A percentile compares a stretch with the other conserved stretches of the same genome.
Conservation (phyloP, 64 coral and sea anemone species). For the Astreopora myriophthalma region DNA sequence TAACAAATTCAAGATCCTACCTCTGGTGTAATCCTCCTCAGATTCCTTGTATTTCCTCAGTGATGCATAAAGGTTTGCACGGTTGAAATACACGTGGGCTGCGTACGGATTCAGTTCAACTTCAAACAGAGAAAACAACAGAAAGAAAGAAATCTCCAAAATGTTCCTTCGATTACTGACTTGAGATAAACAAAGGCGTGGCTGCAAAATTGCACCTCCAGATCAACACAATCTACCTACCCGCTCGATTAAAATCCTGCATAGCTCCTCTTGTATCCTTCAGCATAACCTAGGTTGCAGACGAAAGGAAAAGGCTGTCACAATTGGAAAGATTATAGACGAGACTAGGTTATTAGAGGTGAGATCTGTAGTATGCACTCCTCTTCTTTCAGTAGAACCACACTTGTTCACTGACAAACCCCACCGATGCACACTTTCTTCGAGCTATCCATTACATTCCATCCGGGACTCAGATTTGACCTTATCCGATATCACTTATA, state of each 20-base stretch:
- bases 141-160: background rate
- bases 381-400: background rate
- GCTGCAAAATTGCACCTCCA: background rate
- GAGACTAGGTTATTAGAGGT: background rate
- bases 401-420: too few species aligned
- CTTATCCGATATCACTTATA: too few species aligned
- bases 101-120: conserved; percentile 85
- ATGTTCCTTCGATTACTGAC: background rate
- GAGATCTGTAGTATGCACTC: background rate
- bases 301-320: background rate
- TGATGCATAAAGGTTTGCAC: conserved; percentile 81
- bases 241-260: conserved; percentile 90
- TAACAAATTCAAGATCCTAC: background rate
- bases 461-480: too few species aligned
- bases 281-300: conserved; percentile 67
- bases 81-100: conserved; percentile 86
- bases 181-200: background rate
- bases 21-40: conserved; percentile 63
- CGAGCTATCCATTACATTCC: too few species aligned
- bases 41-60: conserved; percentile 86
- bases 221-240: background rate
- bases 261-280: conserved; percentile 81
- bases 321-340: background rate
- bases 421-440: too few species aligned
- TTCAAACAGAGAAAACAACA: conserved; percentile 5